Evolutionary conservation across 2,797 vertebrate genomes (phyloP), one percentile per base, ranked within the genome.

Genomic region (Sebastes iracundus): DNA sequence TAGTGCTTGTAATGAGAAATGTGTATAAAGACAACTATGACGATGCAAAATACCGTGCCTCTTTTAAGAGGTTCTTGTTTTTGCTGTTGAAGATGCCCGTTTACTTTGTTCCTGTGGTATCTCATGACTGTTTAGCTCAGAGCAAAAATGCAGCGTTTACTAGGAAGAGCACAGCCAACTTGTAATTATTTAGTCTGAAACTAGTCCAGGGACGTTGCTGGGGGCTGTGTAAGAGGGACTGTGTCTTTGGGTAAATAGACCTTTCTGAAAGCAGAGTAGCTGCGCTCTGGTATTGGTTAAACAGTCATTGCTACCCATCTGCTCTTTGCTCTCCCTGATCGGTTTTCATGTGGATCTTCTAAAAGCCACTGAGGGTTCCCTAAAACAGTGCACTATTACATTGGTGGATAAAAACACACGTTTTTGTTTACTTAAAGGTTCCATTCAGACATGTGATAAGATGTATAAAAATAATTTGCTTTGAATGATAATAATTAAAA

Each of bases 271-370:
- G 35, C 62, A 38, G 30, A 46, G 28, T 20, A 56, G 27, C 55
- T 33, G 52, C 55, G 12, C 67, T 75, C 33, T 66, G 4, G 12
- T 46, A 30, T 80, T 1, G 14, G 63, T 90, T 80, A 85, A 87
- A 80, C 58, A 59, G 70, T 86, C 52, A 83, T 61, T 52, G 49
- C 4, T 8, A n/a, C n/a, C 67, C 49, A 35, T 58, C 38, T 58
- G 42, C 20, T n/a, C 7, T 30, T 20, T 32, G 25, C 22, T 52
- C 10, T 72, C 18, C n/a, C 52, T 49, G 27, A 75, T 32, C 55
- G 5, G 22, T 38, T 11, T 65, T 68, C 63, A 38, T 4, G 3
- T 42, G 6, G 63, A 66, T 66, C 56, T 42, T 30, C 6, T 25
- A 28, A 35, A 49, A 35, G 60, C n/a, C 7, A 7, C 16, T 30